phyloP scores from a whole-genome alignment of 1,140 invertebrate genomes.

The Pseudomyrmex dendroicus region DNA sequence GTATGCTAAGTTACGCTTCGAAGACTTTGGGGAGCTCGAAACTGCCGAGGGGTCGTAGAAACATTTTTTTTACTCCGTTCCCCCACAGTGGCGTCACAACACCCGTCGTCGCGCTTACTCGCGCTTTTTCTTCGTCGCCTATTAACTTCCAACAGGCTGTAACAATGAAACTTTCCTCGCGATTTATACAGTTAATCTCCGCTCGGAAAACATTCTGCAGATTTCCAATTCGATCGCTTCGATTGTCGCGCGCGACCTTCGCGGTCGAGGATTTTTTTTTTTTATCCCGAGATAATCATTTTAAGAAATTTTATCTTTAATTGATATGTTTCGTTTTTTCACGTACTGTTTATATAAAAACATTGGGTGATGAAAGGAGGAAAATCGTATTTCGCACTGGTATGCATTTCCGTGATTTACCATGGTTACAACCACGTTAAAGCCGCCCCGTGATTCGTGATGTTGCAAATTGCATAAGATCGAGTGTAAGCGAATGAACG shows the following conservation, averaged over 20 bases:
- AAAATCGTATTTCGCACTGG: not conserved
- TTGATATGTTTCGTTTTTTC: not conserved
- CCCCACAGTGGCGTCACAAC: constrained; percentile 36
- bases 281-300: not conserved
- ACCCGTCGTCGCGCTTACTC: constrained; percentile 31
- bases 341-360: not conserved
- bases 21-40: constrained; percentile 76
- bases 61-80: constrained; percentile 72
- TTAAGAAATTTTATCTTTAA: not conserved
- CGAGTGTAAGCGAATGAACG: constrained; percentile 45
- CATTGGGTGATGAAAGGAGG: not conserved
- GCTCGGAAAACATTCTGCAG: constrained; percentile 18
- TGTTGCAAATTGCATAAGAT: constrained; percentile 61
- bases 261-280: not conserved
- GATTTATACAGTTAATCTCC: constrained; percentile 46
- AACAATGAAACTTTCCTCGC: constrained; percentile 66
- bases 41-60: constrained; percentile 73
- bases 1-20: constrained; percentile 84
- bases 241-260: not conserved
- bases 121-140: constrained; percentile 64
- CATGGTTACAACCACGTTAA: constrained; percentile 4
- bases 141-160: constrained; percentile 76
- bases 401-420: constrained; percentile 33
- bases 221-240: constrained; percentile 6
- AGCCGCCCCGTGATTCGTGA: constrained; percentile 42